phyloP scores from a whole-genome alignment of 2,113 vertebrate species.

The Mirza zaza region DNA sequence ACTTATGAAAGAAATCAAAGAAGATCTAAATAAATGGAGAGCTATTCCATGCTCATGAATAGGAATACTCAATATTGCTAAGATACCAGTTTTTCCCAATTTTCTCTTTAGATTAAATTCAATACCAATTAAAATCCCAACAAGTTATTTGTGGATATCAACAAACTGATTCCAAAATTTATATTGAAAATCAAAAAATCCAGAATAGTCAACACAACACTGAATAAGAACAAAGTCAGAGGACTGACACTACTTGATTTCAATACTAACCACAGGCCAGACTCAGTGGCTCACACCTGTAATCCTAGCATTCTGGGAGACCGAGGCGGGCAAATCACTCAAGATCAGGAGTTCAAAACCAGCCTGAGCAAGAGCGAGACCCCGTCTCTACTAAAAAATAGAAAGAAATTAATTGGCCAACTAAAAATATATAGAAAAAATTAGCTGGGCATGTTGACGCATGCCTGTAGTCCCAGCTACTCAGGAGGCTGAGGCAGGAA shows the following conservation, averaged over 20 bases:
- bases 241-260: background rate
- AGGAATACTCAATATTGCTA: background rate
- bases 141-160: background rate
- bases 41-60: background rate
- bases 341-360: too few relatives aligned
- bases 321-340: too few relatives aligned
- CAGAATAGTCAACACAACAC: background rate
- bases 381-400: too few relatives aligned
- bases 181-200: background rate
- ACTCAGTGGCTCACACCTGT: too few relatives aligned
- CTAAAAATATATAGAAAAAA: too few relatives aligned
- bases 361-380: too few relatives aligned
- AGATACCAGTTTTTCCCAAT: background rate
- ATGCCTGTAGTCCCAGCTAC: too few relatives aligned
- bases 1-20: background rate
- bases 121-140: background rate
- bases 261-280: background rate
- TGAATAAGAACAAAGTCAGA: background rate
- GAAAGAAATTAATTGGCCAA: too few relatives aligned
- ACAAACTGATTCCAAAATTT: background rate
- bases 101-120: background rate
- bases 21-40: background rate
- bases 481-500: too few relatives aligned
- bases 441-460: too few relatives aligned
- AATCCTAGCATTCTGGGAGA: too few relatives aligned